A percentile compares a stretch with the other conserved stretches of the same genome.
phyloP scores from a whole-genome alignment of 2,888 invertebrate species.

The Escarpia spicata region DNA sequence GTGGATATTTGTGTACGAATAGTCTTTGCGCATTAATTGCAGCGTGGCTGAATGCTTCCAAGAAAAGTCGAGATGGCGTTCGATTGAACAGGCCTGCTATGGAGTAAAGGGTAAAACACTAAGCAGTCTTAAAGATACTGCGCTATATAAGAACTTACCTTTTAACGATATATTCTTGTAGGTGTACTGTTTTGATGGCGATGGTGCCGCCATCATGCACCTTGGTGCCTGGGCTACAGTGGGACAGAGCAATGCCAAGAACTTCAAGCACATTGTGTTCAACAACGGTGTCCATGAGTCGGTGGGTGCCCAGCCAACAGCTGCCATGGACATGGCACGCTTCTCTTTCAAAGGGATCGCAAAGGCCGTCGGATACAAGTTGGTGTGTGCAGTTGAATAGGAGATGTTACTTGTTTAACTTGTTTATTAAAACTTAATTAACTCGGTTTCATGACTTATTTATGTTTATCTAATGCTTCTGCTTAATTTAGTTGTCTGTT shows the following conservation, averaged over 20 bases:
- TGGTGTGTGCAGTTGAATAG: conserved; percentile 47
- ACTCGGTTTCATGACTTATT: too few relatives aligned
- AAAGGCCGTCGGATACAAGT: conserved; percentile 59
- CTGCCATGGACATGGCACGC: conserved; percentile 50
- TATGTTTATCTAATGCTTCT: too few relatives aligned
- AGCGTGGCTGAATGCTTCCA: too few relatives aligned
- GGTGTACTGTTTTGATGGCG: conserved; percentile 66
- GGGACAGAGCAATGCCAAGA: conserved; percentile 59
- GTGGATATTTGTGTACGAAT: too few relatives aligned
- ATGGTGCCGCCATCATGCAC: conserved; percentile 67
- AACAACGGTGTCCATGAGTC: conserved; percentile 68
- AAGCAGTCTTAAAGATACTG: too few relatives aligned
- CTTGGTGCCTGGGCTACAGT: conserved; percentile 65
- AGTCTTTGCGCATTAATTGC: too few relatives aligned
- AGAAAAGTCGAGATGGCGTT: too few relatives aligned
- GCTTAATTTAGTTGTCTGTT: too few relatives aligned
- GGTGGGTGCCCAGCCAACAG: conserved; percentile 67
- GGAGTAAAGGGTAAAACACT: too few relatives aligned
- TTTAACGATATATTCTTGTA: conserved; percentile 33
- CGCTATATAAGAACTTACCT: too few relatives aligned
- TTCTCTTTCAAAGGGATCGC: conserved; percentile 59
- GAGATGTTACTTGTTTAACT: background rate
- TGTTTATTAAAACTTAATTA: too few relatives aligned
- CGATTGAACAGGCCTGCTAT: too few relatives aligned
- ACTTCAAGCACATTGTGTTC: conserved; percentile 66